A percentile compares a stretch with the other conserved stretches of the same genome.
Evolutionary conservation across 2,888 invertebrate species (phyloP).

Genomic region (Napeogenes sylphis): DNA sequence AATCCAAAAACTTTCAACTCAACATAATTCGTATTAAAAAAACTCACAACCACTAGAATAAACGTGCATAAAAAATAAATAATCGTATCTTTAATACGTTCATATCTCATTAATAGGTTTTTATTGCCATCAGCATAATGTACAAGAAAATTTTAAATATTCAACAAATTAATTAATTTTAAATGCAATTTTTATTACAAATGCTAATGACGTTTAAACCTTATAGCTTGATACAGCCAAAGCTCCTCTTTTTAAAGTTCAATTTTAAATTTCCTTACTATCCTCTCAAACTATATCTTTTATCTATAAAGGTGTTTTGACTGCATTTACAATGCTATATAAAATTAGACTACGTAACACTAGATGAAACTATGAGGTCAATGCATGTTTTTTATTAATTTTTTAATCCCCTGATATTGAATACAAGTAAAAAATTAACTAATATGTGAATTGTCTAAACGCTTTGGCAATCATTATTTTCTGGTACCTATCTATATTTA

Average conservation of each 20-base stretch:
- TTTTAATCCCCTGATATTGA: not conserved
- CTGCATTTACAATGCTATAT: not conserved
- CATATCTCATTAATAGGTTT: not conserved
- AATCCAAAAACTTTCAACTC: not conserved
- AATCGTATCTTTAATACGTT: conserved; percentile 22
- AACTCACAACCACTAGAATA: conserved; percentile 47
- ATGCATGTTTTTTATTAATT: too few species aligned
- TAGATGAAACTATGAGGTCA: too few species aligned
- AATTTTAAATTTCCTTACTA: not conserved
- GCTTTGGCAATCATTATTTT: conserved; percentile 2
- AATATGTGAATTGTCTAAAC: not conserved
- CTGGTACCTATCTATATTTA: conserved; percentile 3
- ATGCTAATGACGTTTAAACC: too few species aligned
- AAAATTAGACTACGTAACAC: not conserved
- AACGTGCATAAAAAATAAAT: conserved; percentile 39
- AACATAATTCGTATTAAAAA: conserved; percentile 4
- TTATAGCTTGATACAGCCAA: not conserved
- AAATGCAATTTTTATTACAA: too few species aligned
- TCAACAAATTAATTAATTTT: too few species aligned
- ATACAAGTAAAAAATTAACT: not conserved
- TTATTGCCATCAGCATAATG: not conserved
- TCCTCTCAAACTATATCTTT: not conserved
- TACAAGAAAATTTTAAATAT: not conserved
- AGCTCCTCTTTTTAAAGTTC: not conserved
- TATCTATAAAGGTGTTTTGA: not conserved